A percentile compares a stretch with the other conserved stretches of the same genome.
Evolutionary conservation across 2,888 invertebrate species (phyloP).

Genomic region (Troides aeacus): DNA sequence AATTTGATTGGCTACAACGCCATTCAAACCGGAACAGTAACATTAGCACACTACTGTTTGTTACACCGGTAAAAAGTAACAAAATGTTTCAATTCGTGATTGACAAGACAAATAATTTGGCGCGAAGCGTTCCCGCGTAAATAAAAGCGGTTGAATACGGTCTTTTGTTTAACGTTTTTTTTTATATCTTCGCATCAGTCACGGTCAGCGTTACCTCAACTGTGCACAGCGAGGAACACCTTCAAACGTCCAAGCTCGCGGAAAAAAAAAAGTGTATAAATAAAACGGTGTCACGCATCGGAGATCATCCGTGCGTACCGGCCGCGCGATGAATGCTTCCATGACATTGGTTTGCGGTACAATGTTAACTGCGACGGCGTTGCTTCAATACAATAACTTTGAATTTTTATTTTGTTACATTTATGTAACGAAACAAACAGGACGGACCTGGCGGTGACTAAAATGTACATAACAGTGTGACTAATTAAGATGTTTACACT

Average conservation of each 20-base stretch:
- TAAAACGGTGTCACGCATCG: conserved; percentile 46
- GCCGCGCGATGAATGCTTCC: conserved; percentile 50
- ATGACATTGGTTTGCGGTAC: conserved; percentile 55
- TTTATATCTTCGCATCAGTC: conserved; percentile 6
- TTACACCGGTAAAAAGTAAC: neutral
- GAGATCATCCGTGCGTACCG: conserved; percentile 41
- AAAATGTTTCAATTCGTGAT: neutral
- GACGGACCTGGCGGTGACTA: too few species aligned
- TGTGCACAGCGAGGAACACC: conserved; percentile 23
- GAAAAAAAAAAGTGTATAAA: conserved; percentile 40
- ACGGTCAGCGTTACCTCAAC: conserved; percentile 25
- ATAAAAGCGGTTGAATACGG: conserved; percentile 12
- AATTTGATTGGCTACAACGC: too few species aligned
- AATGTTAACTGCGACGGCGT: conserved; percentile 36
- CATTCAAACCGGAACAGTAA: too few species aligned
- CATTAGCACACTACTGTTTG: too few species aligned
- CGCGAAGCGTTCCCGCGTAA: conserved; percentile 1
- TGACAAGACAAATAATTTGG: neutral
- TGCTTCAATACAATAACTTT: conserved; percentile 30
- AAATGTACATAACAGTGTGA: too few species aligned
- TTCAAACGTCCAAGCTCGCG: conserved; percentile 26
- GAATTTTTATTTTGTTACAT: neutral
- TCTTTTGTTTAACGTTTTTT: conserved; percentile 8
- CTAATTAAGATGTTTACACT: too few species aligned
- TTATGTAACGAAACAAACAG: neutral